Evolutionary conservation across 1,140 invertebrate species (phyloP).

Genomic region (Leptopilina boulardi): DNA sequence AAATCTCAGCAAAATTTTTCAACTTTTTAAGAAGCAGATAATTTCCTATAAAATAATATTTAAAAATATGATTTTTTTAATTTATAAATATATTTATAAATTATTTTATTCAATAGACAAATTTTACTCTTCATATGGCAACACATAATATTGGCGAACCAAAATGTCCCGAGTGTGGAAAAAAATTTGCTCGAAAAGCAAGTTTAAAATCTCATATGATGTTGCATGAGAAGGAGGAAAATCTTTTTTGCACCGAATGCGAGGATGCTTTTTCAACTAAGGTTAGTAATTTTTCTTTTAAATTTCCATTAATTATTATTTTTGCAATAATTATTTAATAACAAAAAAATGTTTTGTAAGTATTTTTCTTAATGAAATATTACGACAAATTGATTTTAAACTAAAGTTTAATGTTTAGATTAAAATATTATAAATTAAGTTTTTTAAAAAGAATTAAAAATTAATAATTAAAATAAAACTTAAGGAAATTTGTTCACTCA

Average conservation of each 20-base stretch:
- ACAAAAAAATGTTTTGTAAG: too few species aligned
- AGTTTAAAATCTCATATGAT: slow-evolving; percentile 84
- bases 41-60: too few species aligned
- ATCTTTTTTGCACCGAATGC: slow-evolving; percentile 82
- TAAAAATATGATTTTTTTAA: too few species aligned
- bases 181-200: slow-evolving; percentile 81
- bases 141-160: slow-evolving; percentile 77
- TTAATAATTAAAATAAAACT: not conserved
- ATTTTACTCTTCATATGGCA: slow-evolving; percentile 80
- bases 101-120: slow-evolving; percentile 70
- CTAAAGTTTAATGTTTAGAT: too few species aligned
- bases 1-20: not conserved
- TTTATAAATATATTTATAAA: slow-evolving; percentile 18
- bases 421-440: too few species aligned
- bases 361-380: too few species aligned
- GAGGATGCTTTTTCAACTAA: slow-evolving; percentile 82
- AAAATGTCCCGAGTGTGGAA: slow-evolving; percentile 81
- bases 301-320: not conserved
- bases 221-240: slow-evolving; percentile 83
- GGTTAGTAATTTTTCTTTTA: slow-evolving; percentile 69
- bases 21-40: too few species aligned
- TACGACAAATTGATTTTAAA: too few species aligned
- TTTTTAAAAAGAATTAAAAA: too few species aligned
- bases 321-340: too few species aligned
- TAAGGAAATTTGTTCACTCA: not conserved